Evolutionary conservation across 2,797 vertebrate species (phyloP).

Genomic region (Macropodus opercularis): DNA sequence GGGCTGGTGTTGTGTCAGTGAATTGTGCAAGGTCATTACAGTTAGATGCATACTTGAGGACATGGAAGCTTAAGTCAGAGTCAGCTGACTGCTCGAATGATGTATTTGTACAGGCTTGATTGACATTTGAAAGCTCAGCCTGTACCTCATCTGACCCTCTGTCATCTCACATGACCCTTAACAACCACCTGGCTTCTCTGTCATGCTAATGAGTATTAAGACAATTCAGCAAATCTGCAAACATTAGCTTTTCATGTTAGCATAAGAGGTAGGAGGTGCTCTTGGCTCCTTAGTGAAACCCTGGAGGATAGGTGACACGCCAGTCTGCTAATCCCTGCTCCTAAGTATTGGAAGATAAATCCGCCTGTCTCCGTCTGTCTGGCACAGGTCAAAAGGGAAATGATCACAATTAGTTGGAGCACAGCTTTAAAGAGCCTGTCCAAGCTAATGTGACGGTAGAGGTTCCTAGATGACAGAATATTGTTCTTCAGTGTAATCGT

Average conservation of each 20-base stretch:
- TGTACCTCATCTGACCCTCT: conserved; percentile 19
- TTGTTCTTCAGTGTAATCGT: conserved; percentile 49
- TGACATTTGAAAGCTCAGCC: not conserved
- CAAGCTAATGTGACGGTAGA: conserved; percentile 44
- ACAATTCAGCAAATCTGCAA: conserved; percentile 46
- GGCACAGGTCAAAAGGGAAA: conserved; percentile 74
- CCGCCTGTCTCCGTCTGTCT: conserved; percentile 55
- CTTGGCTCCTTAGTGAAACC: conserved; percentile 51
- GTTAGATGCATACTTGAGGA: conserved; percentile 7
- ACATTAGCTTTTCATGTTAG: conserved; percentile 49
- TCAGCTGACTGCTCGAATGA: conserved; percentile 33
- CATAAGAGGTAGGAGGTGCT: conserved; percentile 62
- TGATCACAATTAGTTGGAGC: conserved; percentile 67
- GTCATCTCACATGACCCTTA: conserved; percentile 24
- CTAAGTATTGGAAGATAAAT: conserved; percentile 71
- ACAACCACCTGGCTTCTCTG: conserved; percentile 17
- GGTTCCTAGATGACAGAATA: conserved; percentile 40
- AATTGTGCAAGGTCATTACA: conserved; percentile 14
- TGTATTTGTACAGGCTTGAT: not conserved
- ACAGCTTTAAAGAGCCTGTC: conserved; percentile 56
- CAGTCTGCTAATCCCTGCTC: conserved; percentile 68
- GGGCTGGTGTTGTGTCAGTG: conserved; percentile 2
- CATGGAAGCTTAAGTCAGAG: conserved; percentile 4
- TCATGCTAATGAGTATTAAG: conserved; percentile 45
- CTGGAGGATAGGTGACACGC: conserved; percentile 68